Evolutionary conservation across 1,140 invertebrate species (phyloP), one percentile per base, ranked within the genome.

Genomic region (Aphis gossypii): DNA sequence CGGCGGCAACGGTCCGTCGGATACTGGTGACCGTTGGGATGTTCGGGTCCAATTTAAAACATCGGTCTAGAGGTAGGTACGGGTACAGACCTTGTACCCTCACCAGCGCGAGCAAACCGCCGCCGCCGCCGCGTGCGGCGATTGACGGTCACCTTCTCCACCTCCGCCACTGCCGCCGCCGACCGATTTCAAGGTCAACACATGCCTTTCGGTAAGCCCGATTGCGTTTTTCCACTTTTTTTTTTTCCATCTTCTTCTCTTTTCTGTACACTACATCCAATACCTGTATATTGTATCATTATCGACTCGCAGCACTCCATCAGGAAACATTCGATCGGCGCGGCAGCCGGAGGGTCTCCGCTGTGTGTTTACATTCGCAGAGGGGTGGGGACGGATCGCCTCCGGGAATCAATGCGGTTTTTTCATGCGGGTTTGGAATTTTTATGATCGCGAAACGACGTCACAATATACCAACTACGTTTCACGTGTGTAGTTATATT

Each of bases 1-100:
- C 92, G 92, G 92, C 92, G 92, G 92, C 92, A 93, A 93, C 92
- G 82, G 92, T 93, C 92, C 92, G 92, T 93, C 92, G 92, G 92
- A 84, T 93, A 93, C 92, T 93, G 92, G 82, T 93, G 82, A 18
- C 82, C 35, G 82, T 93, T 51, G 68, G 76, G 48, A 86, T 83
- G 68, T 3, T n/a, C 76, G 35, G 23, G 48, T 56, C 82, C 92
- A 56, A 84, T 93, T 51, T 93, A 93, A 93, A 86, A 93, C 92
- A 48, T 93, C 92, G n/a, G 60, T 35, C n/a, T 41, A 11, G 44
- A 48, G 35, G 41, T 35, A 46, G 90, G 48, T 44, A 60, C 89
- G n/a, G 35, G 35, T n/a, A 23, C 88, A 56, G 91, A 92, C 90
- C 90, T 92, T 92, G 90, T 92, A 46, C 90, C 90, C 90, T 92